These are phyloP conservation scores for Aphaenogaster rudis DNA, from an alignment of 1,140 invertebrate genomes.

Conservation along the genomic window DNA sequence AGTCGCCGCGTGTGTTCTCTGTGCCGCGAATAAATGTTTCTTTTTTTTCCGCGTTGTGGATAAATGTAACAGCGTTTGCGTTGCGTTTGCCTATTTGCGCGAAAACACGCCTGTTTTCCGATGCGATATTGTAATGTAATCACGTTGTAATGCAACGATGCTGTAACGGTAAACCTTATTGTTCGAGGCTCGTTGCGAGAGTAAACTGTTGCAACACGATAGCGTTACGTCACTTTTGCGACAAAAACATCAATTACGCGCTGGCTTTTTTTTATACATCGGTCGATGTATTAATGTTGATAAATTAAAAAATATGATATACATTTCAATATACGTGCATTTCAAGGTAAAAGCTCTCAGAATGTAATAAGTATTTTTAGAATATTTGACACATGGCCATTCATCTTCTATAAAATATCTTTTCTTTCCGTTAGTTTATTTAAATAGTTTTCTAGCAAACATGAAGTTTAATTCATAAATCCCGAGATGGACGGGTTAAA, in stretches of 20 bases:
- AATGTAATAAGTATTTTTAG: not conserved
- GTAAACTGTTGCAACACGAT: slow-evolving; percentile 46
- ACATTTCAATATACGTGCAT: not conserved
- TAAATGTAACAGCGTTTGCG: not conserved
- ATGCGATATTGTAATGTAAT: slow-evolving; percentile 50
- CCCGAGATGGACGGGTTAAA: not conserved
- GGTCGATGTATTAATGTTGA: not conserved
- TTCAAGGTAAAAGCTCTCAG: not conserved
- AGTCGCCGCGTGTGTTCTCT: not conserved
- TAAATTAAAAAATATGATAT: not conserved
- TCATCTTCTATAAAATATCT: not conserved
- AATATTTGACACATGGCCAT: not conserved
- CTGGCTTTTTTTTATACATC: not conserved
- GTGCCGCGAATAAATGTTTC: not conserved
- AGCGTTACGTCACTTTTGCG: not conserved
- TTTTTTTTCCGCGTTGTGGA: not conserved
- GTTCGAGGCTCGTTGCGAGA: not conserved
- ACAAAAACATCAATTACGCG: not conserved
- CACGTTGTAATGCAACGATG: slow-evolving; percentile 21
- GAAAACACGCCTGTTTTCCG: slow-evolving; percentile 4
- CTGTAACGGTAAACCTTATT: slow-evolving; percentile 23
- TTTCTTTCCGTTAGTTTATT: not conserved
- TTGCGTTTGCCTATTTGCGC: not conserved
- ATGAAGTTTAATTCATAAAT: not conserved
- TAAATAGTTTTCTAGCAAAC: not conserved